Conservation (phyloP, 1,140 invertebrate genomes). For the Drosophila sp. region DNA sequence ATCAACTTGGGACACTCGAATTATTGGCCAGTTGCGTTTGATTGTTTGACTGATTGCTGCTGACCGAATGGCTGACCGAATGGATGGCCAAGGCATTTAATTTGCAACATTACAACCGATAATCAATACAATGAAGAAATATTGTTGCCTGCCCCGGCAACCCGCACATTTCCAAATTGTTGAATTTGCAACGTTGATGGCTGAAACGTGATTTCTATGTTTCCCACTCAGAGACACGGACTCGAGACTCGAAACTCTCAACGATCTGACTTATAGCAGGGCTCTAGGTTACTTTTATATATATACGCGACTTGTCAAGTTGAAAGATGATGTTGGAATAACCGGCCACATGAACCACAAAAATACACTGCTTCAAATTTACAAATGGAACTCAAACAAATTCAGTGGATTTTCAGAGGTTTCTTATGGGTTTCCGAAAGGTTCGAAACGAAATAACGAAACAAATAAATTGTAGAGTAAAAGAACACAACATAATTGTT, state of each 20-base stretch:
- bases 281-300: constrained; percentile 40
- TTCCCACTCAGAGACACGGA: constrained; percentile 56
- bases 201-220: constrained; percentile 81
- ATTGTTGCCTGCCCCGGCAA: constrained; percentile 44
- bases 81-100: constrained; percentile 69
- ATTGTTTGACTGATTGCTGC: constrained; percentile 73
- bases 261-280: constrained; percentile 75
- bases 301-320: constrained; percentile 41
- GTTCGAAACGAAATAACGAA: too few species aligned
- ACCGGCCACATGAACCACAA: constrained; percentile 27
- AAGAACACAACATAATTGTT: constrained; percentile 37
- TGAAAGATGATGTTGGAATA: background rate
- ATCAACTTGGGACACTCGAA: constrained; percentile 19
- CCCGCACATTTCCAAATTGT: constrained; percentile 67
- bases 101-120: constrained; percentile 82
- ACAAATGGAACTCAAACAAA: too few species aligned
- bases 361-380: constrained; percentile 9
- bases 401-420: too few species aligned
- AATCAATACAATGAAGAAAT: constrained; percentile 82
- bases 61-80: background rate
- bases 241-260: constrained; percentile 14
- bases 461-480: background rate
- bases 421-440: too few species aligned
- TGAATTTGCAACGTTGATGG: constrained; percentile 79
- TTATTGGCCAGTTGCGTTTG: constrained; percentile 73